Evolutionary conservation across 2,888 invertebrate genomes (phyloP), one percentile per base, ranked within the genome.

Genomic region (Schizotus pectinicornis): DNA sequence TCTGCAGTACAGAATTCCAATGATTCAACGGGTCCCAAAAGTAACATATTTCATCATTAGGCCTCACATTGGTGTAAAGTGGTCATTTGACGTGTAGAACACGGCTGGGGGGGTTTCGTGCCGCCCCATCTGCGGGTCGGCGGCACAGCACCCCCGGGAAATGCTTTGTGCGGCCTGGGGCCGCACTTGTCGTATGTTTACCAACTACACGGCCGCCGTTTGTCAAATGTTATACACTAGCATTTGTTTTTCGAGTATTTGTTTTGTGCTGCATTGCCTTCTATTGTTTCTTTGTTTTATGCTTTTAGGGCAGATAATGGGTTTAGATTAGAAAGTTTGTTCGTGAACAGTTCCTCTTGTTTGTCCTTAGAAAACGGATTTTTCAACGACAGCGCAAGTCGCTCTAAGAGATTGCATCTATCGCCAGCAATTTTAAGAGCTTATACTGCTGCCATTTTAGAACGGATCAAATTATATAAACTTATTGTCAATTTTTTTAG

Each of bases 21-120:
- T 82, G 81, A 81, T 80, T 81, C 81, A 81, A 77, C 65, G 67
- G 62, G 68, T 80, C 81, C 81, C 81, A 69, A 65, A 69, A 76
- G 81, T 70, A 71, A 76, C 75, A 80, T 82, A 81, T 81, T 80
- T 82, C 81, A 81, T 81, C 81, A 81, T 82, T 82, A 81, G 73
- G 65, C 67, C 74, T 71, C 74, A 75, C 80, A 80, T 80, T 74
- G 78, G 77, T 79, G 79, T 80, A 81, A 81, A 81, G 80, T 80
- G 81, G 81, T 81, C 81, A 81, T 81, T 81, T 81, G 80, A 80
- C 76, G 78, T 79, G 77, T 78, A 77, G 72, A 77, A 78, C 77
- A 77, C 72, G 71, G 64, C 59, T 50, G 62, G 66, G 64, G 47
- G 48, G 57, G 60, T 53, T 49, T 46, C 58, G 36, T 47, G 48